phyloP scores from a whole-genome alignment of 2,888 invertebrate genomes.

The Plagiodera versicolora region DNA sequence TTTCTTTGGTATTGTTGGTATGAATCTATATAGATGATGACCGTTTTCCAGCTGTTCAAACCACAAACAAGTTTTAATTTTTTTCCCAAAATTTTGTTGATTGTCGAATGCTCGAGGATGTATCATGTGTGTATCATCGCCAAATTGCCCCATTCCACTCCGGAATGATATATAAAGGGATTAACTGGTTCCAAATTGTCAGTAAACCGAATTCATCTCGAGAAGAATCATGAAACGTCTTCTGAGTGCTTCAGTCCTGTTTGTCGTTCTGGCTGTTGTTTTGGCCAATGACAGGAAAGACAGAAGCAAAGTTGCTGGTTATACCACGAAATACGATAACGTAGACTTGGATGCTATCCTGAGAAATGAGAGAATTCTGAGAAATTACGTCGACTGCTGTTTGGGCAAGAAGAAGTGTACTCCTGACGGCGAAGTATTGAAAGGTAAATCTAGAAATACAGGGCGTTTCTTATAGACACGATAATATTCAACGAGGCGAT shows the following conservation, averaged over 20 bases:
- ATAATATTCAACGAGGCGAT: too few species aligned
- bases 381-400: constrained; percentile 68
- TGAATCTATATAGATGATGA: too few species aligned
- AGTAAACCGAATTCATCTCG: not conserved
- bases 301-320: constrained; percentile 39
- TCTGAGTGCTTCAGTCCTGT: not conserved
- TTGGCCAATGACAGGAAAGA: not conserved
- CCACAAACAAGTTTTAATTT: not conserved
- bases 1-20: too few species aligned
- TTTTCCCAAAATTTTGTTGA: not conserved
- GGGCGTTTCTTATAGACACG: too few species aligned
- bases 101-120: not conserved
- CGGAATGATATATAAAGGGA: not conserved
- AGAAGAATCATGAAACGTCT: constrained; percentile 4
- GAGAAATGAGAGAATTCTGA: constrained; percentile 64
- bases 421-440: constrained; percentile 69
- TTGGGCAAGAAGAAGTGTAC: constrained; percentile 67
- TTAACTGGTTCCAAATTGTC: not conserved
- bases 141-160: not conserved
- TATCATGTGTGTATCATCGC: not conserved
- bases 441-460: constrained; percentile 59
- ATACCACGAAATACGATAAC: constrained; percentile 71
- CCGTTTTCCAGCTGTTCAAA: not conserved
- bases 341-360: constrained; percentile 69
- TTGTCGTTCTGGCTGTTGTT: not conserved